Conservation (phyloP, 2,113 vertebrate species). For the Gulo gulo region DNA sequence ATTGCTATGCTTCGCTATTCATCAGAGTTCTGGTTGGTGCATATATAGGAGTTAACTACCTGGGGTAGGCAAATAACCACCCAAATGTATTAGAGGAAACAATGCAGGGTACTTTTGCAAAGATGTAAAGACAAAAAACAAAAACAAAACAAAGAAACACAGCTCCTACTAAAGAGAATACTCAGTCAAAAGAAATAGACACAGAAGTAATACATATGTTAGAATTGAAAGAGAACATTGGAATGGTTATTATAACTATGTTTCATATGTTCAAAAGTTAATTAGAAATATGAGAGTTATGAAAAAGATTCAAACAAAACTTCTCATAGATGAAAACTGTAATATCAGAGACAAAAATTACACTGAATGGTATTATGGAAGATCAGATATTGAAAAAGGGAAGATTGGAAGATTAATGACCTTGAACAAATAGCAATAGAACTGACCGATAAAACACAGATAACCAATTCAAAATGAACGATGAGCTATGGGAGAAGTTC, state of each 20-base stretch:
- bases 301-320: neutral
- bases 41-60: neutral
- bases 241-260: neutral
- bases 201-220: neutral
- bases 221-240: neutral
- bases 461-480: neutral
- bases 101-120: neutral
- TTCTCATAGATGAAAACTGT: neutral
- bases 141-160: neutral
- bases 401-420: neutral
- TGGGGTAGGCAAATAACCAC: neutral
- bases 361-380: neutral
- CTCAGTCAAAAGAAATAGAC: neutral
- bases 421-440: neutral
- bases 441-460: neutral
- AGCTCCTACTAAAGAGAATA: neutral
- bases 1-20: neutral
- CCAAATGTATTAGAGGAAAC: neutral
- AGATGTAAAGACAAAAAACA: neutral
- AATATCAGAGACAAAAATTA: constrained; percentile 11
- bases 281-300: neutral
- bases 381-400: neutral
- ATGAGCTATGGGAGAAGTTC: neutral
- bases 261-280: neutral
- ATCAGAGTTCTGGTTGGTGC: neutral